Conservation (phyloP, 2,888 invertebrate species). For the Hanleya hanleyi region DNA sequence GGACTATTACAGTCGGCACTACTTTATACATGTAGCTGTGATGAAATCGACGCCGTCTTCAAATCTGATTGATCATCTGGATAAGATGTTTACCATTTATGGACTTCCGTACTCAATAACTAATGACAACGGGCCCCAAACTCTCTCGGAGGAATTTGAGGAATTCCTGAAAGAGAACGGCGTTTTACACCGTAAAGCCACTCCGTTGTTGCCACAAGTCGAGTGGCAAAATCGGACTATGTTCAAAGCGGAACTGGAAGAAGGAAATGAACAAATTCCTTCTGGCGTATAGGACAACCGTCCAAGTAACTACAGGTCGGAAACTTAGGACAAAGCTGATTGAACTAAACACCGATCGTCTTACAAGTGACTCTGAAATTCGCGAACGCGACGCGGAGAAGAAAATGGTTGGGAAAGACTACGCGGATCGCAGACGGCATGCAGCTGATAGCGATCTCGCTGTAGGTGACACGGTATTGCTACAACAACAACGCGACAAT, state of each 20-base stretch:
- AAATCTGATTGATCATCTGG: slow-evolving; percentile 14
- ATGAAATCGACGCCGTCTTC: slow-evolving; percentile 16
- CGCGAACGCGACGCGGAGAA: slow-evolving; percentile 7
- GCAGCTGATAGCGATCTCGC: neutral
- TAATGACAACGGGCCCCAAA: slow-evolving; percentile 20
- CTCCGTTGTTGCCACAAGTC: slow-evolving; percentile 25
- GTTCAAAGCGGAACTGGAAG: slow-evolving; percentile 25
- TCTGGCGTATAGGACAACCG: slow-evolving; percentile 25
- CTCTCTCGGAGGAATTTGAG: slow-evolving; percentile 7
- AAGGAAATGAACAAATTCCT: slow-evolving; percentile 19
- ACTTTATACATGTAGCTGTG: slow-evolving; percentile 15
- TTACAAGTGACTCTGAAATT: no score
- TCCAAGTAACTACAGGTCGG: slow-evolving; percentile 29
- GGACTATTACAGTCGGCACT: slow-evolving; percentile 28
- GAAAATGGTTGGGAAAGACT: slow-evolving; percentile 19
- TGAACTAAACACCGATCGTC: neutral
- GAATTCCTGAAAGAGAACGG: slow-evolving; percentile 9
- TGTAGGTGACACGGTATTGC: neutral
- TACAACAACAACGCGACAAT: neutral
- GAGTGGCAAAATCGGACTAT: slow-evolving; percentile 26
- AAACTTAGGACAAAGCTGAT: slow-evolving; percentile 30
- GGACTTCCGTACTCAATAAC: slow-evolving; percentile 22
- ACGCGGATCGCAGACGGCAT: slow-evolving; percentile 15
- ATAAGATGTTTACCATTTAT: slow-evolving; percentile 15
- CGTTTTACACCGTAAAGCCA: no score